A percentile compares a stretch with the other conserved stretches of the same genome.
phyloP scores from a whole-genome alignment of 2,797 vertebrate genomes.

The Anableps anableps region DNA sequence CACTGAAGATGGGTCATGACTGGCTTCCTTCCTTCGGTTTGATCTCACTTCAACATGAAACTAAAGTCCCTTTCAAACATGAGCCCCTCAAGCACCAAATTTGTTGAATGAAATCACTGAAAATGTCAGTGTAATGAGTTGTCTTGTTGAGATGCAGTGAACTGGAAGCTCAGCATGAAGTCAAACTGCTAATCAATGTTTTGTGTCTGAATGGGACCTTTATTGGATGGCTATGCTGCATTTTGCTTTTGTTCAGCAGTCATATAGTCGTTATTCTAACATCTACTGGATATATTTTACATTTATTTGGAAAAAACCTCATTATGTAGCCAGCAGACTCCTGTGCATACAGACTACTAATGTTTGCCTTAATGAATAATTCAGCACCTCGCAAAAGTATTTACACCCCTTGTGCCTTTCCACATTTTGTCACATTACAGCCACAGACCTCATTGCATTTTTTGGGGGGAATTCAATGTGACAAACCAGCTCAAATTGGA shows the following conservation, averaged over 20 bases:
- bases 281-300: neutral
- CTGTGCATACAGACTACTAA: neutral
- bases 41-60: slow-evolving; percentile 2
- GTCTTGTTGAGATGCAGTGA: neutral
- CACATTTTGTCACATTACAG: neutral
- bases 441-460: neutral
- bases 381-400: neutral
- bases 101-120: neutral
- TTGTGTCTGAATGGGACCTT: slow-evolving; percentile 36
- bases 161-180: neutral
- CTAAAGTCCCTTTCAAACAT: slow-evolving; percentile 36
- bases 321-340: neutral
- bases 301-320: neutral
- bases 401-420: neutral
- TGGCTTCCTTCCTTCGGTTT: slow-evolving; percentile 10
- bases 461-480: neutral
- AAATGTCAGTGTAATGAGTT: neutral
- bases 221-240: neutral
- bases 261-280: neutral
- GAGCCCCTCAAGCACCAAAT: neutral
- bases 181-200: neutral
- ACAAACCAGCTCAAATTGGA: neutral
- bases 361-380: neutral
- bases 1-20: neutral
- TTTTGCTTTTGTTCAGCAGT: slow-evolving; percentile 9